These are phyloP conservation scores for Dendrophyllia cribrosa DNA, from an alignment of 64 coral and sea anemone species.

Conservation along the genomic window DNA sequence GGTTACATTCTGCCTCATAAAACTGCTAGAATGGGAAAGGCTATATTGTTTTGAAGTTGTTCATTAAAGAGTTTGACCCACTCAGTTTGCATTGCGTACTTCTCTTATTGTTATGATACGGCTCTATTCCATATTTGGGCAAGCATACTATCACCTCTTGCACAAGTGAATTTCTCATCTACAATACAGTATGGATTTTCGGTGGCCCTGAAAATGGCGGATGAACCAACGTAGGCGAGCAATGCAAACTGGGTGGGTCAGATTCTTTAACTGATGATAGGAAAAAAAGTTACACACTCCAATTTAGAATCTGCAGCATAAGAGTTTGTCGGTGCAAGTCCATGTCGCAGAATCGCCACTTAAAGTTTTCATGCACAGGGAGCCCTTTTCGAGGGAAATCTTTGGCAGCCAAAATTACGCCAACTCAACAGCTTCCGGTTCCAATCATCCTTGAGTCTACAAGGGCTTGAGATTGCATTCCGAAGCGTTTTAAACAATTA, in stretches of 20 bases:
- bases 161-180: too few relatives aligned
- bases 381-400: constrained; percentile 17
- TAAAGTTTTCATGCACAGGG: constrained; percentile 1
- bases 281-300: too few relatives aligned
- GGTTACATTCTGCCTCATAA: not conserved
- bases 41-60: not conserved
- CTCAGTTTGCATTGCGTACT: not conserved
- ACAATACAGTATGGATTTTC: too few relatives aligned
- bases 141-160: too few relatives aligned
- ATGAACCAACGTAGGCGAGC: not conserved
- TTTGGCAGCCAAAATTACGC: constrained; percentile 48
- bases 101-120: too few relatives aligned
- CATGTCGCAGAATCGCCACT: constrained; percentile 40
- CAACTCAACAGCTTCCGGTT: constrained; percentile 63
- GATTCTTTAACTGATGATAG: too few relatives aligned
- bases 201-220: too few relatives aligned
- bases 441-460: constrained; percentile 56
- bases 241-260: not conserved
- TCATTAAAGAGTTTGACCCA: not conserved
- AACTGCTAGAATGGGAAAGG: not conserved
- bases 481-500: constrained; percentile 30
- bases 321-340: constrained; percentile 23
- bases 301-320: constrained; percentile 68
- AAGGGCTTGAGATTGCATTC: constrained; percentile 49
- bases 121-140: too few relatives aligned